Evolutionary conservation across 2,113 vertebrate genomes (phyloP).

Genomic region (Albula glossodonta): DNA sequence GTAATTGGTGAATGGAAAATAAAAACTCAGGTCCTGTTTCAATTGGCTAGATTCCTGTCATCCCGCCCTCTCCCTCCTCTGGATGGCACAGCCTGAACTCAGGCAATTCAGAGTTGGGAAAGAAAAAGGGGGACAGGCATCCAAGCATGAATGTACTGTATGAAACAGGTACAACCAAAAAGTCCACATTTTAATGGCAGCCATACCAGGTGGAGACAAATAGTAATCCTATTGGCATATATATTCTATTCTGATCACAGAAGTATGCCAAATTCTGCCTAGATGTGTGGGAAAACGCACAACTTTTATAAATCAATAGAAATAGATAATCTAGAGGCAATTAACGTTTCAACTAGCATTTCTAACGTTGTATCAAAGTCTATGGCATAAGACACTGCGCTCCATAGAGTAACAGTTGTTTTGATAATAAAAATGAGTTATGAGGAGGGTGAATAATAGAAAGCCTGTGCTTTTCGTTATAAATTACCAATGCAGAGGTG

Average conservation of each 20-base stretch:
- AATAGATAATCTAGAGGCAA: too few relatives aligned
- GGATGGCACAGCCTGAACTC: not conserved
- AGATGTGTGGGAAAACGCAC: too few relatives aligned
- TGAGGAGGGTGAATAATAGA: constrained; percentile 31
- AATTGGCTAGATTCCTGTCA: constrained; percentile 51
- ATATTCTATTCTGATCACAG: too few relatives aligned
- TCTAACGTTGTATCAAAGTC: not conserved
- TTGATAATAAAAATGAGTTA: constrained; percentile 32
- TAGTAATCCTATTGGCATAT: too few relatives aligned
- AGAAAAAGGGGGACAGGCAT: not conserved
- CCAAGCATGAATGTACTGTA: not conserved
- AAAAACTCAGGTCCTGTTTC: constrained; percentile 49
- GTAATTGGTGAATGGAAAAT: constrained; percentile 63
- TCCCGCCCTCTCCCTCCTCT: not conserved
- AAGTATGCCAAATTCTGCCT: too few relatives aligned
- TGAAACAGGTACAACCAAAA: too few relatives aligned
- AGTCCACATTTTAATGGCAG: too few relatives aligned
- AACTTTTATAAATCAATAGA: too few relatives aligned
- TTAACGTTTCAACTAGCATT: not conserved
- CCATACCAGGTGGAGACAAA: too few relatives aligned
- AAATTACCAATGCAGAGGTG: constrained; percentile 37
- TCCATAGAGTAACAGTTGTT: constrained; percentile 15
- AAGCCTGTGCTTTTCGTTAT: constrained; percentile 26
- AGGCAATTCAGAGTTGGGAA: not conserved
- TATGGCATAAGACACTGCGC: not conserved